Evolutionary conservation across 1,140 invertebrate genomes (phyloP), one percentile per base, ranked within the genome.

Genomic region (Nymphalis io): DNA sequence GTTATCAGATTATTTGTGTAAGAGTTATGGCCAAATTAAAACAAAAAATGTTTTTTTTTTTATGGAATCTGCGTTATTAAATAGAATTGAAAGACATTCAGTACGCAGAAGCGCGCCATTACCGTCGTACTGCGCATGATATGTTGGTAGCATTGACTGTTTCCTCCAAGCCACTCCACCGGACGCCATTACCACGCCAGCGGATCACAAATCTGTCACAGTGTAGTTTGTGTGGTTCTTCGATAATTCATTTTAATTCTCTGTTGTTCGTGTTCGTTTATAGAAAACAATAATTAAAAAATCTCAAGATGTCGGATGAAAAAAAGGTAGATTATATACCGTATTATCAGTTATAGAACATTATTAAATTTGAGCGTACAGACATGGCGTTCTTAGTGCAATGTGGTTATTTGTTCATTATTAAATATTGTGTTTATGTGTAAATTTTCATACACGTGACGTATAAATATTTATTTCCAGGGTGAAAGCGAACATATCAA

Each of bases 401-500:
- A 87, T 90, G 88, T 90, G 84, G 84, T 86, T 84, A 81, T 75
- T 72, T 72, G 27, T 68, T 65, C 55, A 63, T 21, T 39, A 27
- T 63, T 55, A 39, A 68, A 57, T 55, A 38, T 48, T 63, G 21
- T 55, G 12, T 39, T 57, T 55, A n/a, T 53, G 21, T 57, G 48
- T 62, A 13, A 67, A 20, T 68, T 38, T 27, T 69, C 38, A 23
- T 20, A 42, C 61, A 38, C 61, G 51, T 72, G 55, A 23, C 33
- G 13, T 69, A 55, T 77, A 5, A 66, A 18, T 62, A 80, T 76
- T 79, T 46, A 81, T 80, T 92, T 90, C 71, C 87, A 93, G 91
- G 92, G 92, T 42, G 96, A 96, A 93, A 95, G 95, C 42, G 96
- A 97, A 89, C 96, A 97, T 85, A 97, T 98, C 87, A 98, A 98